Evolutionary conservation across 2,797 vertebrate species (phyloP).

Genomic region (Oophaga sylvatica): DNA sequence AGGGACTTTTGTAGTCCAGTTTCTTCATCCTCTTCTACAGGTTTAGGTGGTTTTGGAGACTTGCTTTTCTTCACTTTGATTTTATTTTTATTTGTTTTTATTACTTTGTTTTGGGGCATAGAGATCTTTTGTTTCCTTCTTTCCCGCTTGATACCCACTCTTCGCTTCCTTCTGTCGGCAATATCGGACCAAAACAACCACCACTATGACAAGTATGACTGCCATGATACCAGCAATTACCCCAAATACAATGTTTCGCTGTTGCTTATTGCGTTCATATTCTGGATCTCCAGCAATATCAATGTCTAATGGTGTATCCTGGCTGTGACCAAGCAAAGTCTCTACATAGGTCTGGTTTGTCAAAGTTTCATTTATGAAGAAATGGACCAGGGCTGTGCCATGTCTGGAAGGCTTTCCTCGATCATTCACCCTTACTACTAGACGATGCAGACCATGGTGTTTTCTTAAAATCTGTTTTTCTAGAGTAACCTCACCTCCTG

Average conservation of each 20-base stretch:
- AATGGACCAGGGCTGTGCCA: slow-evolving; percentile 90
- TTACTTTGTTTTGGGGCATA: slow-evolving; percentile 91
- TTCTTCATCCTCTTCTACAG: slow-evolving; percentile 92
- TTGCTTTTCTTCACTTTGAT: slow-evolving; percentile 90
- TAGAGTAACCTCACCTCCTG: slow-evolving; percentile 87
- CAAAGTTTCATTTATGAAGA: slow-evolving; percentile 93
- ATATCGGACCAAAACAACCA: slow-evolving; percentile 89
- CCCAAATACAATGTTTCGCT: slow-evolving; percentile 90
- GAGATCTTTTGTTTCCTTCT: slow-evolving; percentile 96
- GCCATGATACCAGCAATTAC: slow-evolving; percentile 88
- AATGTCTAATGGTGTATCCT: slow-evolving; percentile 91
- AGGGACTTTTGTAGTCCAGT: slow-evolving; percentile 90
- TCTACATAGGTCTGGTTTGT: slow-evolving; percentile 90
- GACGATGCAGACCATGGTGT: slow-evolving; percentile 91
- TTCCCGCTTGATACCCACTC: slow-evolving; percentile 95
- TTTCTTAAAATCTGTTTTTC: slow-evolving; percentile 89
- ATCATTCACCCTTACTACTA: slow-evolving; percentile 91
- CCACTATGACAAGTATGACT: slow-evolving; percentile 88
- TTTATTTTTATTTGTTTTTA: slow-evolving; percentile 88
- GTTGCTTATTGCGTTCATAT: slow-evolving; percentile 84
- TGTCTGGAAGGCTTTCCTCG: slow-evolving; percentile 90
- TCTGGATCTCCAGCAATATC: slow-evolving; percentile 97
- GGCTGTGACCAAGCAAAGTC: slow-evolving; percentile 90
- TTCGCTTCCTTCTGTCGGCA: slow-evolving; percentile 92
- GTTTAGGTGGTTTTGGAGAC: slow-evolving; percentile 89